A percentile compares a stretch with the other conserved stretches of the same genome.
These are phyloP conservation scores for Tetranychus urticae DNA, from an alignment of 1,140 invertebrate genomes.

Conservation along the genomic window DNA sequence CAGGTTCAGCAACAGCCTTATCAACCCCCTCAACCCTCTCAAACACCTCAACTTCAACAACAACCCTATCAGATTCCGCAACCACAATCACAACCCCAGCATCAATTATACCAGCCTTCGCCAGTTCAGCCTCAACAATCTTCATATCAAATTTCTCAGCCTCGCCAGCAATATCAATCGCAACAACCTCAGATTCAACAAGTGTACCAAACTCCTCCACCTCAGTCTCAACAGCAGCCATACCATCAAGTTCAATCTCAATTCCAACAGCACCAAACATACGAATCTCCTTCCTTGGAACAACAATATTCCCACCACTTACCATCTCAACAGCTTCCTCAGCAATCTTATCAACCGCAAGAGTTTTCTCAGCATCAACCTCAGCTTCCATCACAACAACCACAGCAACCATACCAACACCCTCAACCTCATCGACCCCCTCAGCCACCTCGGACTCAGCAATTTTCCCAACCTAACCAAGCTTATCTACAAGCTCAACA, in stretches of 20 bases:
- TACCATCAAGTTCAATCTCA: no score
- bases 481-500: slow-evolving; percentile 8
- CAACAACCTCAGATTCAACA: not conserved
- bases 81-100: slow-evolving; percentile 7
- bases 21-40: not conserved
- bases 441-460: slow-evolving; percentile 7
- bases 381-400: not conserved
- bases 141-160: not conserved
- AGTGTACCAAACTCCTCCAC: no score
- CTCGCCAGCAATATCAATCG: slow-evolving; percentile 1
- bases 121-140: not conserved
- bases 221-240: no score
- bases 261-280: no score
- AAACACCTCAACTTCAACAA: not conserved
- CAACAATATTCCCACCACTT: no score
- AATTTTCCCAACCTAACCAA: slow-evolving; percentile 13
- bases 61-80: slow-evolving; percentile 2
- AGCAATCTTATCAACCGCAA: no score
- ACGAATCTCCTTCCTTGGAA: no score
- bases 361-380: not conserved
- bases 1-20: slow-evolving; percentile 5
- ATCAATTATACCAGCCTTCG: not conserved
- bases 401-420: not conserved
- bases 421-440: slow-evolving; percentile 7
- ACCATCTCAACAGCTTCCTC: no score